These are phyloP conservation scores for Nyctibius grandis DNA, from an alignment of 2,797 vertebrate species.

Conservation along the genomic window DNA sequence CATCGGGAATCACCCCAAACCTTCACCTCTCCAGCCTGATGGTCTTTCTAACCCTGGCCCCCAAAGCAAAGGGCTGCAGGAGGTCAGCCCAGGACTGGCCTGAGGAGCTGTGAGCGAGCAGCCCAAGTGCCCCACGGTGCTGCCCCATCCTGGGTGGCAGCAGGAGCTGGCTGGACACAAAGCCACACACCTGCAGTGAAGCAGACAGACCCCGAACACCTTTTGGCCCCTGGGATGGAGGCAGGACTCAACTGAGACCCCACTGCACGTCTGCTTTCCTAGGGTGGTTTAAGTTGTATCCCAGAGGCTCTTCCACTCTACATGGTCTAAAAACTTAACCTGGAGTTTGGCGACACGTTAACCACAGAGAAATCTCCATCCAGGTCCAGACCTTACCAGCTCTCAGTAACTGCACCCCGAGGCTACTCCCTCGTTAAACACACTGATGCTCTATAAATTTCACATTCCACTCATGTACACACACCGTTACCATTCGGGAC, in stretches of 20 bases:
- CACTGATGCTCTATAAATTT: slow-evolving; percentile 39
- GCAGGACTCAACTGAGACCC: not conserved
- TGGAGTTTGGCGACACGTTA: not conserved
- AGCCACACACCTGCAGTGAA: not conserved
- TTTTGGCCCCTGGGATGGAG: not conserved
- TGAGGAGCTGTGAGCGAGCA: not conserved
- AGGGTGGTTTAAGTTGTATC: fast-evolving
- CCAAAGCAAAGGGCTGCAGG: not conserved
- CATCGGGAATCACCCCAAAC: not conserved
- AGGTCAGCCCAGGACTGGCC: not conserved
- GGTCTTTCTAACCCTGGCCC: not conserved
- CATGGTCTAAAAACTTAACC: not conserved
- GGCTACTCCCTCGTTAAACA: slow-evolving; percentile 57
- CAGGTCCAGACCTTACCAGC: not conserved
- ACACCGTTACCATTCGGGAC: not conserved
- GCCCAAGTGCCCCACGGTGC: not conserved
- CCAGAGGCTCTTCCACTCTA: not conserved
- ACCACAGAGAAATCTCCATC: not conserved
- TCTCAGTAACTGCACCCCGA: not conserved
- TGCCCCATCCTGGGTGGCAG: not conserved
- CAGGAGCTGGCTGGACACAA: not conserved
- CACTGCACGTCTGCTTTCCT: not conserved
- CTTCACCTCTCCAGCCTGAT: not conserved
- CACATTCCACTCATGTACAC: slow-evolving; percentile 47
- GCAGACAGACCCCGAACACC: not conserved